Conservation (phyloP, 2,797 vertebrate species). For the Sardinella longiceps region DNA sequence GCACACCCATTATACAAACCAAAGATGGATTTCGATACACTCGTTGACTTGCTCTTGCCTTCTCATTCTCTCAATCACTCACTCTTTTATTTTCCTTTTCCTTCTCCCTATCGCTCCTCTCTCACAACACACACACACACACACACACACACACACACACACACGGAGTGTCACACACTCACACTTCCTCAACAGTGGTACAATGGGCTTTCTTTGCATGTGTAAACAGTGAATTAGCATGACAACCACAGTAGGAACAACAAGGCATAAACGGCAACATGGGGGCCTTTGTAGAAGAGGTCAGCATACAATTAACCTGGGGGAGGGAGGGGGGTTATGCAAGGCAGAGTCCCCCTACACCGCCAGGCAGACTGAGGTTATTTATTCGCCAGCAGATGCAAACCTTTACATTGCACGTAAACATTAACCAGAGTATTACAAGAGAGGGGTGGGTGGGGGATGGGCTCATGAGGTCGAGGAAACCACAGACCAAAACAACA, state of each 20-base stretch:
- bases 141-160: constrained; percentile 23
- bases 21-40: constrained; percentile 39
- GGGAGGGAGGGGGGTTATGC: constrained; percentile 35
- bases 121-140: constrained; percentile 16
- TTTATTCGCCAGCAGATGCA: constrained; percentile 36
- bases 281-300: constrained; percentile 49
- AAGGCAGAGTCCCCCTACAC: constrained; percentile 27
- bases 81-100: no score
- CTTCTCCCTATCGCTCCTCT: no score
- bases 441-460: not conserved
- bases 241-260: constrained; percentile 53
- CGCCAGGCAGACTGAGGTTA: not conserved
- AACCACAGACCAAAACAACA: not conserved
- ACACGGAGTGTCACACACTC: constrained; percentile 30
- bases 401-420: constrained; percentile 47
- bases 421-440: constrained; percentile 41
- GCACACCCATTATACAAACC: constrained; percentile 46
- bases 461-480: not conserved
- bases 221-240: constrained; percentile 58
- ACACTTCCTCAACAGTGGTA: constrained; percentile 43
- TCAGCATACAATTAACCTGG: constrained; percentile 56
- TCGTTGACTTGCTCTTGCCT: constrained; percentile 38
- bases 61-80: constrained; percentile 41
- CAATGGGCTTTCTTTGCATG: constrained; percentile 51
- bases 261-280: constrained; percentile 53